Evolutionary conservation across 2,113 vertebrate genomes (phyloP).

Genomic region (Ailuropoda melanoleuca): DNA sequence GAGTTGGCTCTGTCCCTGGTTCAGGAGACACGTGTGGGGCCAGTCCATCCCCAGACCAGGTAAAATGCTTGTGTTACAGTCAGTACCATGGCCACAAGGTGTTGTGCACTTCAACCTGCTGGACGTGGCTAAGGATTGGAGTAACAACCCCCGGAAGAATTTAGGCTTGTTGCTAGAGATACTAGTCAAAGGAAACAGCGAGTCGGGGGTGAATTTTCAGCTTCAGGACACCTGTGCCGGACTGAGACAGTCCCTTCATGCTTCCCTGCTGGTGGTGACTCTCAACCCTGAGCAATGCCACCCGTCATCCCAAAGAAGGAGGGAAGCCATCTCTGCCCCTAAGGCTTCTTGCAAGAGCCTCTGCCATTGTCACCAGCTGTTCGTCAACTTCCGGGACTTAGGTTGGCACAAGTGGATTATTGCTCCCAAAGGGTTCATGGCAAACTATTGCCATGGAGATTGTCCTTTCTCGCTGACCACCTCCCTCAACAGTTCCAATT

Average conservation of each 20-base stretch:
- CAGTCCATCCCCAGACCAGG: not conserved
- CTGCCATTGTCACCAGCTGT: conserved; percentile 71
- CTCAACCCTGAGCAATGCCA: conserved; percentile 52
- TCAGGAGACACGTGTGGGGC: not conserved
- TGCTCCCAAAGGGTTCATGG: conserved; percentile 74
- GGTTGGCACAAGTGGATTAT: conserved; percentile 78
- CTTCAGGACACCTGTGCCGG: not conserved
- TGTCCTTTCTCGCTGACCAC: conserved; percentile 69
- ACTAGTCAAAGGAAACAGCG: not conserved
- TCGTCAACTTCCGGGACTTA: conserved; percentile 67
- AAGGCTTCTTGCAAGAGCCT: not conserved
- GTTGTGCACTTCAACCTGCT: conserved; percentile 58
- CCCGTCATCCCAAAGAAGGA: conserved; percentile 15
- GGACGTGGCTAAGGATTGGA: not conserved
- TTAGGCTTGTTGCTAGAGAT: conserved; percentile 57
- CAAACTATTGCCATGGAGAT: conserved; percentile 72
- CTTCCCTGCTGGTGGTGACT: conserved; percentile 65
- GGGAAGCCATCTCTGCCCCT: not conserved
- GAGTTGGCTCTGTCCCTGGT: conserved; percentile 43
- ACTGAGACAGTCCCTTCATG: conserved; percentile 28
- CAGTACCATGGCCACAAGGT: conserved; percentile 37
- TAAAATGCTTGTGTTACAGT: not conserved
- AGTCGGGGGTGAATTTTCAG: not conserved
- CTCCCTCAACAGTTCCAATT: conserved; percentile 66
- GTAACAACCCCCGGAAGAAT: not conserved